Base-by-base conservation (phyloP, 2,797 vertebrate species). In the Thripadectes ignobilis region DNA sequence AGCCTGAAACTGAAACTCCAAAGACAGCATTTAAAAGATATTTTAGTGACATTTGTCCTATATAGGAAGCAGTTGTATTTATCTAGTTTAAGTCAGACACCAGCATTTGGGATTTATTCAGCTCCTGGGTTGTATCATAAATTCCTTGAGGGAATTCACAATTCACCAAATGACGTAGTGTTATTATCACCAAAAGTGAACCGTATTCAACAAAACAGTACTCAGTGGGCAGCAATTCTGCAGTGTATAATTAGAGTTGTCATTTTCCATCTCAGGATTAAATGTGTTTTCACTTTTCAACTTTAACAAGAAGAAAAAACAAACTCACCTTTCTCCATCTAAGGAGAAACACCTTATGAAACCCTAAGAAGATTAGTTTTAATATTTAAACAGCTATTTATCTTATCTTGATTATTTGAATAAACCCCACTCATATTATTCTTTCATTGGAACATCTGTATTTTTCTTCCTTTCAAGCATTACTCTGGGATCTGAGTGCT, bases 121-220 rank as follows among this genome's bases (percentile, higher is more conserved):
- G 61, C 97, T 96, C 96, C 77, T 73, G 93, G 71, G 97, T 72
- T 96, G 91, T 96, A 91, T 71, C 59, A 94, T 29, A 69, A 62
- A 83, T 95, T 96, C 94, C 97, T 92, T 7, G 86, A 96, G 97
- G 97, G 91, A 93, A 96, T 92, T 96, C 90, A 97, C 96, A 98
- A 98, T 97, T 89, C 98, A 94, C 98, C 46, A 93, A 97, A 96
- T 98, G 98, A 98, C 97, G 97, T 97, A 97, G 95, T 98, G 97
- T 98, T 98, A 96, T 98, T 98, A 96, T 95, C 95, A 94, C 81
- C 79, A 88, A 95, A 97, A 95, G 79, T 93, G 88, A 95, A 90
- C 84, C 49, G 10, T 63, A 93, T 96, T 97, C 92, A 95, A 95
- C 89, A 79, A 81, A 96, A 96, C 91, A 88, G 86, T 89, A 96